Evolutionary conservation across 2,113 vertebrate genomes (phyloP), one percentile per base, ranked within the genome.

Genomic region (Bolborhynchus lineola): DNA sequence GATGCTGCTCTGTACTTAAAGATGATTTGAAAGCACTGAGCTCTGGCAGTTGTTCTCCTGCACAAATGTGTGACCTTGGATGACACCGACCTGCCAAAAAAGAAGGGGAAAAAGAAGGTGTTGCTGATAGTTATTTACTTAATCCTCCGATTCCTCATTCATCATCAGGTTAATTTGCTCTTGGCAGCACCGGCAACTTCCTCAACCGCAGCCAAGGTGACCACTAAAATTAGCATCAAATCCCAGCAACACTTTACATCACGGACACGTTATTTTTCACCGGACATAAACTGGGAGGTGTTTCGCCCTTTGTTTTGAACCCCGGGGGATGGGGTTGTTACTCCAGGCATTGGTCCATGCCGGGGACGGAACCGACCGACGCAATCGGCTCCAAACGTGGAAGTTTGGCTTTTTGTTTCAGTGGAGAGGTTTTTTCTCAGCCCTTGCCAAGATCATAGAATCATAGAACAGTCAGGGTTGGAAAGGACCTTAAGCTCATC

Each of bases 71-170:
- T 91, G 95, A 95, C 94, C 96, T 96, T 88, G 95, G 88, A 94
- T 82, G 88, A 93, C 95, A 91, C 86, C 11, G 3, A 94, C 10
- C 80, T 74, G 94, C 74, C 95, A 86, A 50, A 62, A 82, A 79
- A 75, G 47, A 33, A 59, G 16, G 21, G 18, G 3, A 11, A 24
- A 63, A 53, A 70, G 77, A 68, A 96, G 87, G 96, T 94, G 87
- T 79, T 90, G 93, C 93, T 70, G 97, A 29, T 95, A 79, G 95
- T 92, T 91, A 93, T 88, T 94, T 93, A 88, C 78, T 94, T 96
- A 55, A 41, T 33, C 39, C 55, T 77, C 71, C 0, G 5, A 33
- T 87, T 94, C 94, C 82, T 95, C 86, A 91, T 97, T 83, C 92
- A 88, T 96, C 97, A 96, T 53, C 86, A 35, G 93, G 70, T 82